Conservation (phyloP, 1,140 invertebrate genomes). For the Anoplolepis gracilipes region DNA sequence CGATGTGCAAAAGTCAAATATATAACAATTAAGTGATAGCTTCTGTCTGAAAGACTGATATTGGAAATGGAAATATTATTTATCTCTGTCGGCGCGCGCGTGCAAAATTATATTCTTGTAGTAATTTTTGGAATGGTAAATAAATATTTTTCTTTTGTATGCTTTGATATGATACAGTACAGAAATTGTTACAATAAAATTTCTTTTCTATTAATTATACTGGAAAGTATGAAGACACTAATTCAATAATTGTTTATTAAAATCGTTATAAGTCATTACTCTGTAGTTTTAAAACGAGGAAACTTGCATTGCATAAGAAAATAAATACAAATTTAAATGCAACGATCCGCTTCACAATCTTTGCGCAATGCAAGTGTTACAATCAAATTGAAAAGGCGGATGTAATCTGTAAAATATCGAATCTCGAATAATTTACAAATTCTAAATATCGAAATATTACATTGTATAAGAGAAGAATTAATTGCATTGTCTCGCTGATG, state of each 20-base stretch:
- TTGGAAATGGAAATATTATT: slow-evolving; percentile 15
- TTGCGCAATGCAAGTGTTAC: slow-evolving; percentile 50
- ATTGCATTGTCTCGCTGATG: slow-evolving; percentile 6
- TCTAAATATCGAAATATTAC: slow-evolving; percentile 38
- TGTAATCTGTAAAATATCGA: slow-evolving; percentile 31
- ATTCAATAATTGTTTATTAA: not conserved
- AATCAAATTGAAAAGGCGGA: slow-evolving; percentile 32
- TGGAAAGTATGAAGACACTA: not conserved
- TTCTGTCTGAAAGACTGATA: not conserved
- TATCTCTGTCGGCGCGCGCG: not conserved
- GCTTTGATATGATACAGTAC: not conserved
- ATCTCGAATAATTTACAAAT: slow-evolving; percentile 31
- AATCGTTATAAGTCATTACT: slow-evolving; percentile 10
- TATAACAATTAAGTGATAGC: slow-evolving; percentile 49
- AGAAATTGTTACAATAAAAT: not conserved
- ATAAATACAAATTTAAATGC: slow-evolving; percentile 16
- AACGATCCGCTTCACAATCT: slow-evolving; percentile 7
- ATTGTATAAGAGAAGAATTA: slow-evolving; percentile 16
- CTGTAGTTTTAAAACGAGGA: not conserved
- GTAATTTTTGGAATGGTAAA: not conserved
- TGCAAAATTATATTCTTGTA: not conserved
- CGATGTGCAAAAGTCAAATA: slow-evolving; percentile 35
- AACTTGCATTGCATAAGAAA: slow-evolving; percentile 3
- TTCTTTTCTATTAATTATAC: not conserved
- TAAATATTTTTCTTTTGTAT: not conserved